phyloP scores from a whole-genome alignment of 2,888 invertebrate species.

The Mechanitis mazaeus region DNA sequence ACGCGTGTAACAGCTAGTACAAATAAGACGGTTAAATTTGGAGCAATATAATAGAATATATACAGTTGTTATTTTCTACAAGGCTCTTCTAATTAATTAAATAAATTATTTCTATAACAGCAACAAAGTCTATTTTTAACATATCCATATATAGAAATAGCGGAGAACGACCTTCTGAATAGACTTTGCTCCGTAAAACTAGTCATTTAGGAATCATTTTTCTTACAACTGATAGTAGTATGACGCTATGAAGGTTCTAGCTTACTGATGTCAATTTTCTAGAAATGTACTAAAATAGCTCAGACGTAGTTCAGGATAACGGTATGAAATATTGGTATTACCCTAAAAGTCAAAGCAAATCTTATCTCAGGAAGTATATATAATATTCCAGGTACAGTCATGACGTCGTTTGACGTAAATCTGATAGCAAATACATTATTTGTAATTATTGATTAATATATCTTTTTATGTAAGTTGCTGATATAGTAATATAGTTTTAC shows the following conservation, averaged over 20 bases:
- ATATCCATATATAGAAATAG: background rate
- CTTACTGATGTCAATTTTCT: constrained; percentile 8
- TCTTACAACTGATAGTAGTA: constrained; percentile 15
- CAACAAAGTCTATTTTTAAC: background rate
- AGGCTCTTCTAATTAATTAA: too few species aligned
- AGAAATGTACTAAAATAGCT: constrained; percentile 23
- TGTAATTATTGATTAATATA: too few species aligned
- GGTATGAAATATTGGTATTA: constrained; percentile 19
- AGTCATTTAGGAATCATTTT: constrained; percentile 14
- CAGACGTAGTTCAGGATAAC: constrained; percentile 24
- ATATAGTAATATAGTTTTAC: too few species aligned
- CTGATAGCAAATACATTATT: too few species aligned
- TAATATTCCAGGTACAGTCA: constrained; percentile 9
- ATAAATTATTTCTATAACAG: background rate
- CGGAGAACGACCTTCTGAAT: background rate
- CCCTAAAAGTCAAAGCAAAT: constrained; percentile 33
- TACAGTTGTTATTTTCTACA: too few species aligned
- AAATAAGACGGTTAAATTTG: too few species aligned
- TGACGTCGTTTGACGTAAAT: constrained; percentile 16
- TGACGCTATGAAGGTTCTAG: constrained; percentile 6
- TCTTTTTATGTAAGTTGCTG: too few species aligned
- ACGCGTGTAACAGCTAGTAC: too few species aligned
- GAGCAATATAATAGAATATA: too few species aligned
- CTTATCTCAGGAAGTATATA: constrained; percentile 26
- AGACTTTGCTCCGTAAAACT: background rate